A percentile compares a stretch with the other conserved stretches of the same genome.
Evolutionary conservation across 2,113 vertebrate species (phyloP).

Genomic region (Pipa parva): DNA sequence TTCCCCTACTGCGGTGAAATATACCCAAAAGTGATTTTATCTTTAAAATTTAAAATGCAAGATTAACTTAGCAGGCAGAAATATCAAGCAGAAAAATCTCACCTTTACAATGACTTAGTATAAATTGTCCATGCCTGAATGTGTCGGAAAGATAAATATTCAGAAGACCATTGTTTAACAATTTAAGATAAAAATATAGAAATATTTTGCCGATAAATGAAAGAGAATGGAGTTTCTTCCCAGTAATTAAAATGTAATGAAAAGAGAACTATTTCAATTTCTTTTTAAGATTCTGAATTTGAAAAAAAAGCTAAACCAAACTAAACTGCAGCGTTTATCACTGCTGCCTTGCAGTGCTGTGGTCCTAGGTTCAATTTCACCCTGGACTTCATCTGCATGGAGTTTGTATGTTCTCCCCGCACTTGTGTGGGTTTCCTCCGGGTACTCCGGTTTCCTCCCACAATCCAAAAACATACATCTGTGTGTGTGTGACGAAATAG

Average conservation of each 20-base stretch:
- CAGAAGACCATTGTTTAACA: constrained; percentile 1
- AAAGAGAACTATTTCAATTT: background rate
- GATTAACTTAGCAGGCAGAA: background rate
- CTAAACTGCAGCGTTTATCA: no score
- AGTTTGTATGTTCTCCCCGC: no score
- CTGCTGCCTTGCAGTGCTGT: no score
- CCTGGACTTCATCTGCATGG: no score
- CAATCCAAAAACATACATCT: no score
- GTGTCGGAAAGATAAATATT: background rate
- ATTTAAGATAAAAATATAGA: background rate
- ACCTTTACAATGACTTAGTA: constrained; percentile 1
- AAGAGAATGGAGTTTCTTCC: background rate
- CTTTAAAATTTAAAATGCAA: constrained; percentile 8
- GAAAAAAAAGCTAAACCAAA: no score
- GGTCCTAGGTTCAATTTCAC: no score
- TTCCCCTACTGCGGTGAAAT: constrained; percentile 40
- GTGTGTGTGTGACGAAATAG: no score
- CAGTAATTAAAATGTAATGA: background rate
- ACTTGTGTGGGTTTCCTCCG: no score
- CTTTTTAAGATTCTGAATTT: no score
- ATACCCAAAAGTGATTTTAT: background rate
- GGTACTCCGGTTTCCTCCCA: no score
- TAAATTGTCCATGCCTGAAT: constrained; percentile 1
- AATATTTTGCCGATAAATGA: background rate
- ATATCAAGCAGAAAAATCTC: background rate